Base-by-base conservation (phyloP, 2,888 invertebrate species). In the Zeuzera pyrina region DNA sequence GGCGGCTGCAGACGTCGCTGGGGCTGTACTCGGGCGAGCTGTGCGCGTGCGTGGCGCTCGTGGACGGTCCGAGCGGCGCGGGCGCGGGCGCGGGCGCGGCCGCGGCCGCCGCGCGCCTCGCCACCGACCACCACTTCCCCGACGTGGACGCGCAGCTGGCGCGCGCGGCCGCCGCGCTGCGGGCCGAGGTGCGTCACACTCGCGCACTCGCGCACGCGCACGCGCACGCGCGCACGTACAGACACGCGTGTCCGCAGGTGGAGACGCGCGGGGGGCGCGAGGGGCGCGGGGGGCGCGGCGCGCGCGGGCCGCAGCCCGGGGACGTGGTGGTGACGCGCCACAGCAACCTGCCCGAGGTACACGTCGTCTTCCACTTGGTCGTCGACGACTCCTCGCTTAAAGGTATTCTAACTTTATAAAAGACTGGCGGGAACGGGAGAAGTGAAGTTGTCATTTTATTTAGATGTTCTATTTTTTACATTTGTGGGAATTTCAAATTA, bases 301-400 rank as follows among this genome's bases (percentile, higher is more conserved):
- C 43, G 72, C 90, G 72, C 91, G 22, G 87, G 25, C 78, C 94
- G 42, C 90, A 89, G 68, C 86, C 92, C 2, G 95, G 95, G 0
- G 96, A 96, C 78, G 91, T 94, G 56, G 92, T 91, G 60, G 86
- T 94, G 35, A 94, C 94, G 4, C 86, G 89, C 46, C 98, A 98
- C 87, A 95, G 96, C 49, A 97, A 97, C 86, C 86, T 98, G 43
- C 91, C 94, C 2, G 94, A 97, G 64, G 93, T 93, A 27, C 98
- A 99, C 78, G 91, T 97, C 1, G 91, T 98, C 29, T 99, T 97
- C 79, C 98, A 99, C 62, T 88, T 99, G 59, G 92, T 98, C 4
- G 91, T 92, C 0, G 97, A 97, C 65, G 96, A 97, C 54, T 78
- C 85, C 23, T 85, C 85, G 15, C 71, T 88, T 8, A 63, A 84